Percentiles rank a stretch among this genome's conserved stretches.
phyloP scores from a whole-genome alignment of 2,797 vertebrate species.

The Acipenser transmontanus region DNA sequence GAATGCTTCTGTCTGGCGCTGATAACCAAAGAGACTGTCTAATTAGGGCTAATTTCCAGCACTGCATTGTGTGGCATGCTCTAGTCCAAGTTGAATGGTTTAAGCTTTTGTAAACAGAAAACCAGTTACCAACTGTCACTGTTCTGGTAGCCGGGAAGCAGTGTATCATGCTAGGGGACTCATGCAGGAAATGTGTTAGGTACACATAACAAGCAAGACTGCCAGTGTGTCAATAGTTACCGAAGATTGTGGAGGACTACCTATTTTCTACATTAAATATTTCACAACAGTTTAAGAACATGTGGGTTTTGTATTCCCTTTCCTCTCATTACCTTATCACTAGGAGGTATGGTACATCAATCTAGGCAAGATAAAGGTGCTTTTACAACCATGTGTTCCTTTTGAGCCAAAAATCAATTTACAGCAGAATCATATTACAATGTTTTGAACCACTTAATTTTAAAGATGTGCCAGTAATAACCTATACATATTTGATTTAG shows the following conservation, averaged over 20 bases:
- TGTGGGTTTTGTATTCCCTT: too few species aligned
- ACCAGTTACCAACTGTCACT: conserved; percentile 34
- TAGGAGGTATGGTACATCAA: too few species aligned
- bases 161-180: conserved; percentile 16
- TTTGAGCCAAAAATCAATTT: too few species aligned
- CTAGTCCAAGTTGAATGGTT: conserved; percentile 34
- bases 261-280: background rate
- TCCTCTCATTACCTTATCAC: too few species aligned
- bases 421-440: too few species aligned
- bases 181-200: conserved; percentile 22
- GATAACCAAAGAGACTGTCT: conserved; percentile 15
- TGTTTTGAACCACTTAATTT: too few species aligned
- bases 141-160: conserved; percentile 24
- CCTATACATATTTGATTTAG: too few species aligned
- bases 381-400: too few species aligned
- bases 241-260: conserved; percentile 6
- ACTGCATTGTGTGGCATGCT: conserved; percentile 30
- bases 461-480: too few species aligned
- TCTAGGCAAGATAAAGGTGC: too few species aligned
- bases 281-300: too few species aligned
- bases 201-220: background rate
- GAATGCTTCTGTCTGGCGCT: conserved; percentile 31
- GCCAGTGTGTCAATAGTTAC: conserved; percentile 24
- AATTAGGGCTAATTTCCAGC: conserved; percentile 39
- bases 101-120: conserved; percentile 33